Evolutionary conservation across 1,140 invertebrate species (phyloP), one percentile per base, ranked within the genome.

Genomic region (Acarapis woodi): DNA sequence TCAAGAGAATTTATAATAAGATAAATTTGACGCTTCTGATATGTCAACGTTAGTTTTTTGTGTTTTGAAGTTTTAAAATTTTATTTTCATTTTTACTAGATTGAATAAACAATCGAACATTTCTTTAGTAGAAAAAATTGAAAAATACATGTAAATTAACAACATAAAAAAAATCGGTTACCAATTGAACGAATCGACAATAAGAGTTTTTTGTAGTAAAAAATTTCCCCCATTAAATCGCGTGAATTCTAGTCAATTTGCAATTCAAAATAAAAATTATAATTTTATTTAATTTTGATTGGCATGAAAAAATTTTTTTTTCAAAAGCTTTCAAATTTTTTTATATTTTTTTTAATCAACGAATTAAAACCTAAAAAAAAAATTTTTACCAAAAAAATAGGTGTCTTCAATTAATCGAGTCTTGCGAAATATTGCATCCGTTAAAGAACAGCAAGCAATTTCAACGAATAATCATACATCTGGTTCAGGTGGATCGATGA

Each of bases 321-420:
- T 29, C 6, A 25, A 25, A 12, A 25, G 24, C 6, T 5, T 25
- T 25, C 24, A 12, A 12, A 25, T 8, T 25, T 25, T 25, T 25
- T 12, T 8, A 1, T 25, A 5, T 8, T 8, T 25, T 8, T 25
- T 25, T 25, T 25, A 12, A 25, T 25, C 24, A 25, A 25, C 15
- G n/a, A n/a, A n/a, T n/a, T n/a, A n/a, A n/a, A n/a, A n/a, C n/a
- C n/a, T n/a, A n/a, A n/a, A n/a, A n/a, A n/a, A n/a, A n/a, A n/a
- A n/a, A 39, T 3, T 12, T 39, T 33, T n/a, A 15, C 20, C 53
- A n/a, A n/a, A n/a, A n/a, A n/a, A 59, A 32, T 63, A 97, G 90
- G 90, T 97, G 45, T 99, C 90, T 43, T 97, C 90, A 47, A 99
- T 99, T 56, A 99, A 99, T 62, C 74, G 90, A 46, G 90, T 99